Conservation (phyloP, 1,140 invertebrate species). For the Centruroides sculpturatus region DNA sequence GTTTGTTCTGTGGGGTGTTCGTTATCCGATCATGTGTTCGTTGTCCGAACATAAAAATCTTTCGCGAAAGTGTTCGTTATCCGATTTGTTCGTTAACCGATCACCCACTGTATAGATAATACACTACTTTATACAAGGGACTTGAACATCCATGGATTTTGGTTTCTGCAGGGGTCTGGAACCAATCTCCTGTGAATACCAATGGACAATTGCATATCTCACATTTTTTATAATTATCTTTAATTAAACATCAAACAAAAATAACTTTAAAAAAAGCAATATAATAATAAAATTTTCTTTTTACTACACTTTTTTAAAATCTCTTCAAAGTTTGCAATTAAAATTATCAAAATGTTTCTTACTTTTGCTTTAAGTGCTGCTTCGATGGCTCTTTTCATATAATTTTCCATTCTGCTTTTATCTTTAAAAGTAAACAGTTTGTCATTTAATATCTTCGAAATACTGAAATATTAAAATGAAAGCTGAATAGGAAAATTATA, state of each 20-base stretch:
- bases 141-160: not conserved
- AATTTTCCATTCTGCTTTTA: not conserved
- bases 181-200: not conserved
- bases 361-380: slow-evolving; percentile 4
- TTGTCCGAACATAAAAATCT: too few relatives aligned
- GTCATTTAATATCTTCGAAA: slow-evolving; percentile 7
- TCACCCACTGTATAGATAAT: too few relatives aligned
- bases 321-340: not conserved
- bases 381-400: not conserved
- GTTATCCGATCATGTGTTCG: too few relatives aligned
- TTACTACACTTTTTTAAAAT: too few relatives aligned
- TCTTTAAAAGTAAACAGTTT: slow-evolving; percentile 11
- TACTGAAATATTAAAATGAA: slow-evolving; percentile 5
- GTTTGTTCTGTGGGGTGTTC: too few relatives aligned
- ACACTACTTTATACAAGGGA: not conserved
- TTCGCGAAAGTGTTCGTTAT: too few relatives aligned
- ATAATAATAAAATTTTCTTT: too few relatives aligned
- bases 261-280: too few relatives aligned
- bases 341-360: slow-evolving; percentile 1
- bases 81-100: too few relatives aligned
- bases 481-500: not conserved
- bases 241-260: too few relatives aligned
- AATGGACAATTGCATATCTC: not conserved
- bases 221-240: too few relatives aligned
- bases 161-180: not conserved